Evolutionary conservation across 2,113 vertebrate species (phyloP), one percentile per base, ranked within the genome.

Genomic region (Clarias gariepinus): DNA sequence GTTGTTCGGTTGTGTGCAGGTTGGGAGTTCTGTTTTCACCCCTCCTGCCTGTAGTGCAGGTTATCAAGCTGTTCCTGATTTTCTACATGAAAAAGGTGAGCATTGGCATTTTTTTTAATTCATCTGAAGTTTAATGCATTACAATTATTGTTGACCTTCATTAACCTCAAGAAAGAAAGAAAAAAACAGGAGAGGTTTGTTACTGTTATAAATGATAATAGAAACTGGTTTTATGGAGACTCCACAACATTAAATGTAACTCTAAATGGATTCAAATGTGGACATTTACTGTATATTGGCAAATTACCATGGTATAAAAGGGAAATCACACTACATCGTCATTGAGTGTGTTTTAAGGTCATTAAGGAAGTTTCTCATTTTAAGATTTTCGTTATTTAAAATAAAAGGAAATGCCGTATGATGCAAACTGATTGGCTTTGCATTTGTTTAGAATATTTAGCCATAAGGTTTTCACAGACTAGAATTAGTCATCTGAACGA

Each of bases 11-110:
- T 52, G 52, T 92, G 77, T 91, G 15, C 91, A 99, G 98, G 98
- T 88, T 99, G 90, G 97, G 98, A 0, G 30, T 97, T 33, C 91
- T 99, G 88, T 99, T 97, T 11, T 91, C 93, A 1, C 98, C 98
- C 0, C 90, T 99, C 8, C 92, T 99, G 61, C 97, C 96, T 0
- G 96, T 90, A 0, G 81, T 98, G 81, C 98, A 99, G 93, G 91
- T 93, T 0, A 21, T 97, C 87, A 99, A 98, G 90, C 95, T 99
- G 69, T 78, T 98, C 83, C 87, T 98, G 13, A 87, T 99, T 15
- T 99, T 99, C 92, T 97, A 97, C 23, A 87, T 98, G 61, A 99
- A 99, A 91, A 97, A 96, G 97, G 98, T 99, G 89, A 28, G 28
- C 19, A 1, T n/a, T 23, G 60, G n/a, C 21, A 9, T 16, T 23